Conservation (phyloP, 2,113 vertebrate genomes). For the Mustela nigripes region DNA sequence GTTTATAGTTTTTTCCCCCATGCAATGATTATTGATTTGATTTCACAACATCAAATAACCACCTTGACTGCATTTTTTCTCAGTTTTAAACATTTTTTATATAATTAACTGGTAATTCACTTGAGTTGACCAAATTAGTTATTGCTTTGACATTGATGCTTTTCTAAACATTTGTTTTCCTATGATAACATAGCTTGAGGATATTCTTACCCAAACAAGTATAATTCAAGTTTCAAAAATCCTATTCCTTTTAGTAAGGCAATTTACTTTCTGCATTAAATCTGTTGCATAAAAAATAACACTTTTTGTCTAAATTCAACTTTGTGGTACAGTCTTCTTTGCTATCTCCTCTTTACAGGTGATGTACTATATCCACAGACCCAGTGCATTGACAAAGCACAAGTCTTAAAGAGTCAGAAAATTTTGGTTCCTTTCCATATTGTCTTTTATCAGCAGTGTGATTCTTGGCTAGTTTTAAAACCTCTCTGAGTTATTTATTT, state of each 20-base stretch:
- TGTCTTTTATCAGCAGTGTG: neutral
- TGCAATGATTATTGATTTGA: neutral
- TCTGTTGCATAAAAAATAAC: neutral
- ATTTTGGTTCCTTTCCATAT: neutral
- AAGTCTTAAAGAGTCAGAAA: neutral
- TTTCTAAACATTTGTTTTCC: constrained; percentile 57
- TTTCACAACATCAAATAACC: constrained; percentile 32
- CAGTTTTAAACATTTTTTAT: neutral
- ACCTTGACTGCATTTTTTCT: neutral
- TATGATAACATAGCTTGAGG: neutral
- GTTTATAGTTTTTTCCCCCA: neutral
- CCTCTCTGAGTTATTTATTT: neutral
- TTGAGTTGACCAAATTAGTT: neutral
- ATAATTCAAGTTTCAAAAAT: constrained; percentile 41
- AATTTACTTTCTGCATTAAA: constrained; percentile 25
- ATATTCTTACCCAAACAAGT: constrained; percentile 15
- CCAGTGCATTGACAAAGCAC: neutral
- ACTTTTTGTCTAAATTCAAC: constrained; percentile 15
- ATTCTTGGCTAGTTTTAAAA: neutral
- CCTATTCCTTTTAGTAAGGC: constrained; percentile 19
- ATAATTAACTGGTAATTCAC: constrained; percentile 60
- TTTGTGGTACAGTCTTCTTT: neutral
- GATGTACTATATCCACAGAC: neutral
- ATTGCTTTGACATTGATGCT: constrained; percentile 46
- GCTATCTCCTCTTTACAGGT: neutral